Evolutionary conservation across 1,140 invertebrate genomes (phyloP).

Genomic region (Drosophila baimaii): DNA sequence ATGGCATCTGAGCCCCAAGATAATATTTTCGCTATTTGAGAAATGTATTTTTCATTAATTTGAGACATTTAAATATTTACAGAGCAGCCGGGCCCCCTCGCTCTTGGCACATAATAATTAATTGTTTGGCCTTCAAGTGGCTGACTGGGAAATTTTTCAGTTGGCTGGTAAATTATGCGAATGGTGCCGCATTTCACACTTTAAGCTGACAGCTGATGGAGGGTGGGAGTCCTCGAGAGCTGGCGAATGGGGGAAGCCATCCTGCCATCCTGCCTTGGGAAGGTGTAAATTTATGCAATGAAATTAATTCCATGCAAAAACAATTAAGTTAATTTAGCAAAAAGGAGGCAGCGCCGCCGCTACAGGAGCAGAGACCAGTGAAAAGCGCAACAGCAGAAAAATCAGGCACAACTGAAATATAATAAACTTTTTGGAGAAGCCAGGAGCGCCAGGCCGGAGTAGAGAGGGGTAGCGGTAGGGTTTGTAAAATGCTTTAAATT

Average conservation of each 20-base stretch:
- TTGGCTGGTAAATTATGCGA: slow-evolving; percentile 70
- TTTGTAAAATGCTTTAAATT: slow-evolving; percentile 71
- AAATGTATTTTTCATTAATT: slow-evolving; percentile 81
- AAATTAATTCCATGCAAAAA: slow-evolving; percentile 83
- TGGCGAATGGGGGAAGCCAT: slow-evolving; percentile 7
- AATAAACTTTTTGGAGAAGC: slow-evolving; percentile 67
- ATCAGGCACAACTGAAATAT: slow-evolving; percentile 79
- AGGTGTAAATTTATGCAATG: slow-evolving; percentile 79
- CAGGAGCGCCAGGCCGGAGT: no score
- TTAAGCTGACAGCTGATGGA: slow-evolving; percentile 67
- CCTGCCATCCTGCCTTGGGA: slow-evolving; percentile 29
- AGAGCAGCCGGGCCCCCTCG: slow-evolving; percentile 25
- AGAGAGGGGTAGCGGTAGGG: slow-evolving; percentile 5
- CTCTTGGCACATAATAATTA: slow-evolving; percentile 69
- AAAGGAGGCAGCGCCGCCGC: slow-evolving; percentile 47
- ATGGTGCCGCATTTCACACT: slow-evolving; percentile 79
- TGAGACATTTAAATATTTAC: slow-evolving; percentile 79
- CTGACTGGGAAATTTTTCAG: slow-evolving; percentile 64
- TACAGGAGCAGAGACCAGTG: neutral
- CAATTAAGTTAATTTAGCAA: slow-evolving; percentile 83
- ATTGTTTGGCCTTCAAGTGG: slow-evolving; percentile 71
- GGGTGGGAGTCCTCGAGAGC: neutral
- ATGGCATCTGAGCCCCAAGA: slow-evolving; percentile 42
- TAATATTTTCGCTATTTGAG: slow-evolving; percentile 73
- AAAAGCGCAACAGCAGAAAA: slow-evolving; percentile 75